Conservation (phyloP, 1,140 invertebrate species). For the Drosophila ohnishii region DNA sequence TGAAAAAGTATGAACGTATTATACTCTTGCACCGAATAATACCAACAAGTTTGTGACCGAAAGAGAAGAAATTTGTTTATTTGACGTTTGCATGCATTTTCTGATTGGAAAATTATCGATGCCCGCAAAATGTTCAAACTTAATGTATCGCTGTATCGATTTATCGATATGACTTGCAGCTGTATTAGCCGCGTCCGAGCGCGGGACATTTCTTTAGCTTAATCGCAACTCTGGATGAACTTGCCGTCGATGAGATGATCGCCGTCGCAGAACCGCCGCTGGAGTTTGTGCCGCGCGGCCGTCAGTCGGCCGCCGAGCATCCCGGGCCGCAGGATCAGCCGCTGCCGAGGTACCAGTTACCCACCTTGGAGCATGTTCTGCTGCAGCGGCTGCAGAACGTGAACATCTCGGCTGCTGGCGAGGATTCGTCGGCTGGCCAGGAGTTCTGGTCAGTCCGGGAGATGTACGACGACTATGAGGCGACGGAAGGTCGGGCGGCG, state of each 20-base stretch:
- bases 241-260: constrained; percentile 73
- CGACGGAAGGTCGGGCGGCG: constrained; percentile 51
- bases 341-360: constrained; percentile 65
- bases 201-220: constrained; percentile 23
- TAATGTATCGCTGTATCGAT: background rate
- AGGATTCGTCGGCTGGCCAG: constrained; percentile 83
- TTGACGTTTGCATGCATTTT: background rate
- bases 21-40: no score
- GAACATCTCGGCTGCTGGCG: constrained; percentile 85
- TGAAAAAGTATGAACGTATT: no score
- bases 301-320: constrained; percentile 90
- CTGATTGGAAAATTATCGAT: background rate
- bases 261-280: constrained; percentile 75
- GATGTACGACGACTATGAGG: constrained; percentile 71
- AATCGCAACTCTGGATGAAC: constrained; percentile 73
- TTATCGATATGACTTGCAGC: constrained; percentile 29
- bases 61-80: no score
- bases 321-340: constrained; percentile 85
- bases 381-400: constrained; percentile 89
- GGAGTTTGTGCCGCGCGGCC: constrained; percentile 95
- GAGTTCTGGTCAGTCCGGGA: constrained; percentile 90
- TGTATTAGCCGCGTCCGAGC: constrained; percentile 40
- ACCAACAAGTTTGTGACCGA: no score
- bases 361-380: constrained; percentile 85
- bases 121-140: background rate